Evolutionary conservation across 2,888 invertebrate species (phyloP).

Genomic region (Pediacus dermestoides): DNA sequence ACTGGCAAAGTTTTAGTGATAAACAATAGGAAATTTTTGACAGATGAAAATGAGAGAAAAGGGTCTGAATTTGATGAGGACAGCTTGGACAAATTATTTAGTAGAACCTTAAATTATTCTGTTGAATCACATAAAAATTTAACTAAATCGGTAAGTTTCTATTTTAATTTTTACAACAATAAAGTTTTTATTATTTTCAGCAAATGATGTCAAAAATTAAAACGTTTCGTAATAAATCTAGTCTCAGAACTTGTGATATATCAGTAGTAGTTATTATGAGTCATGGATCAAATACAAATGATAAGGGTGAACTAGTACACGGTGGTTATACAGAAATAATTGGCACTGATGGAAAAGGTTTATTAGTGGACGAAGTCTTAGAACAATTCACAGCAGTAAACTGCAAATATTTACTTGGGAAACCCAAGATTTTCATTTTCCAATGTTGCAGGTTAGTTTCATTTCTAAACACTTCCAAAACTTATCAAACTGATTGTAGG

Average conservation of each 20-base stretch:
- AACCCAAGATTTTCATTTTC: slow-evolving; percentile 72
- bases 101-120: no score
- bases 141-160: slow-evolving; percentile 3
- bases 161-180: no score
- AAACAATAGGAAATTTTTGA: background rate
- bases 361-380: slow-evolving; percentile 56
- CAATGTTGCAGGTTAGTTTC: slow-evolving; percentile 62
- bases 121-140: slow-evolving; percentile 7
- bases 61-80: background rate
- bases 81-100: background rate
- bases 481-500: slow-evolving; percentile 22
- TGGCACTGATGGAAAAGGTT: slow-evolving; percentile 56
- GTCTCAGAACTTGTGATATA: slow-evolving; percentile 55
- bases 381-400: slow-evolving; percentile 57
- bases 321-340: slow-evolving; percentile 57
- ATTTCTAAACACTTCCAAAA: slow-evolving; percentile 8
- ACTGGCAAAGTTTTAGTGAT: background rate
- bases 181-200: slow-evolving; percentile 26
- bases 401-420: slow-evolving; percentile 54
- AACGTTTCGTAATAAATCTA: slow-evolving; percentile 45
- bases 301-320: slow-evolving; percentile 34
- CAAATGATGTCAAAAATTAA: slow-evolving; percentile 42
- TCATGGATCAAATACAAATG: slow-evolving; percentile 55
- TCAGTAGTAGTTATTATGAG: slow-evolving; percentile 65
- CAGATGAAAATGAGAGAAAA: background rate